Percentiles rank a stretch among this genome's conserved stretches.
phyloP scores from a whole-genome alignment of 2,113 vertebrate species.

The Callorhinus ursinus region DNA sequence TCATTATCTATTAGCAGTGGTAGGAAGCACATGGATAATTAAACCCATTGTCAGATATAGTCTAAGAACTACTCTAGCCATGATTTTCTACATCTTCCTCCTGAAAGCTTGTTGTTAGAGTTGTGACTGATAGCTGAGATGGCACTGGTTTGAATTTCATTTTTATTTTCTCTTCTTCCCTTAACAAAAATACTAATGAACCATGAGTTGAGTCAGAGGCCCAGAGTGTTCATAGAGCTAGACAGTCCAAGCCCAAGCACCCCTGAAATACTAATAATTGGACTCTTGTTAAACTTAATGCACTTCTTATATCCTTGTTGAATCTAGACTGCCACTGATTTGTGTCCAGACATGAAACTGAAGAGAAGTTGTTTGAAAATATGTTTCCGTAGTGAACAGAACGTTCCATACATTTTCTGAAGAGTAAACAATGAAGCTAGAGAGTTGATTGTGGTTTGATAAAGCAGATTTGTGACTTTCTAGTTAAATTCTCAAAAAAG shows the following conservation, averaged over 20 bases:
- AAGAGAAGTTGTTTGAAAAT: background rate
- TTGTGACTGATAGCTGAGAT: background rate
- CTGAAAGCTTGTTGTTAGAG: background rate
- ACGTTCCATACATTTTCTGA: background rate
- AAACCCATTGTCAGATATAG: background rate
- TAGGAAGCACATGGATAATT: background rate
- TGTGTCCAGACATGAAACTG: background rate
- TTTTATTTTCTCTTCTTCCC: background rate
- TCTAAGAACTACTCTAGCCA: background rate
- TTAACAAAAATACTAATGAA: slow-evolving; percentile 10
- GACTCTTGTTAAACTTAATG: background rate
- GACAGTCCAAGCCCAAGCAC: background rate
- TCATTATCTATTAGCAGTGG: background rate
- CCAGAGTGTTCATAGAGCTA: background rate
- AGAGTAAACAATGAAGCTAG: background rate
- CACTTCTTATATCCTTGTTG: background rate
- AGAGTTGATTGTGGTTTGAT: background rate
- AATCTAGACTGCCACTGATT: background rate
- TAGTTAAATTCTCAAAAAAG: background rate
- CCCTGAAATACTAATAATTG: background rate
- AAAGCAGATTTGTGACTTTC: slow-evolving; percentile 9
- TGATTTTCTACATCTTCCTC: background rate
- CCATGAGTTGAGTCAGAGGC: background rate
- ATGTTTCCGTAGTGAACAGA: background rate
- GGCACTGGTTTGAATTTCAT: background rate